These are phyloP conservation scores for Saccostrea cuccullata DNA, from an alignment of 1,140 invertebrate species.

Conservation along the genomic window DNA sequence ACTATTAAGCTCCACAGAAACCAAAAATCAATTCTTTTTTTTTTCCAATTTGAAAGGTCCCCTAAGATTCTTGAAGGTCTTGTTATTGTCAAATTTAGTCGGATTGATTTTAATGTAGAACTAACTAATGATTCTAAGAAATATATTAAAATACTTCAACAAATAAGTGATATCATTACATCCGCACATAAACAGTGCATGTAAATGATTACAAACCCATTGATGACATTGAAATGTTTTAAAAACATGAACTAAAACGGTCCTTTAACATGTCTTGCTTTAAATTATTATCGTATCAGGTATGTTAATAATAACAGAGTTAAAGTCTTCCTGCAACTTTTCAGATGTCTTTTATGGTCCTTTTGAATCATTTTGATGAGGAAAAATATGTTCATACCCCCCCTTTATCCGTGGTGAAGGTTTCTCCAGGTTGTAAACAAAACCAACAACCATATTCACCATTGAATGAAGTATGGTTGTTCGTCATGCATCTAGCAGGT, in stretches of 20 bases:
- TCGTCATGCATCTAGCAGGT: constrained; percentile 8
- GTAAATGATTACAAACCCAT: constrained; percentile 45
- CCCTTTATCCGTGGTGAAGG: neutral
- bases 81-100: constrained; percentile 36
- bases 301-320: neutral
- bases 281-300: neutral
- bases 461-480: constrained; percentile 32
- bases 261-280: constrained; percentile 46
- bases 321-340: neutral
- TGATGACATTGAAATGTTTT: constrained; percentile 15
- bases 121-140: constrained; percentile 32
- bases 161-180: constrained; percentile 48
- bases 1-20: too few relatives aligned
- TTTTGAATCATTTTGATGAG: neutral
- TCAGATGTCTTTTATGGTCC: neutral
- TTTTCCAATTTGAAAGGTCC: too few relatives aligned
- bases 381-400: constrained; percentile 15
- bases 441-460: constrained; percentile 24
- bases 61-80: constrained; percentile 38
- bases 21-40: too few relatives aligned
- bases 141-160: constrained; percentile 41
- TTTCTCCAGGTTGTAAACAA: constrained; percentile 24
- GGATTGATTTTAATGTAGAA: constrained; percentile 39
- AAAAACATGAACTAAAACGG: constrained; percentile 43
- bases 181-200: constrained; percentile 56